Percentiles rank a stretch among this genome's conserved stretches.
These are phyloP conservation scores for Takifugu rubripes DNA, from an alignment of 2,797 vertebrate genomes.

Conservation along the genomic window DNA sequence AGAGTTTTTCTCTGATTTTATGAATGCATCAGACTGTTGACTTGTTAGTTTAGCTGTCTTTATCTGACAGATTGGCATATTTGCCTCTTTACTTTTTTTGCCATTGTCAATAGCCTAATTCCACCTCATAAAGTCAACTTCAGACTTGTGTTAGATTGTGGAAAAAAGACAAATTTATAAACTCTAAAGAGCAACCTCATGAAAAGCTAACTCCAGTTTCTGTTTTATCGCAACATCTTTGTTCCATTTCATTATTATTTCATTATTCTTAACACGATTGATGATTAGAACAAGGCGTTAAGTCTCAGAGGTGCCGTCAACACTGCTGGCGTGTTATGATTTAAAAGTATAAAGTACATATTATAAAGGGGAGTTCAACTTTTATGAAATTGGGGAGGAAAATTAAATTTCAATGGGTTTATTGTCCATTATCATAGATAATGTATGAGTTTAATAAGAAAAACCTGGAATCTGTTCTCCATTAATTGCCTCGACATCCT, in stretches of 20 bases:
- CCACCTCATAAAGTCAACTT: no score
- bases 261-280: constrained; percentile 14
- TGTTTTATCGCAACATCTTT: constrained; percentile 7
- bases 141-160: no score
- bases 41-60: no score
- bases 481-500: constrained; percentile 55
- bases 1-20: no score
- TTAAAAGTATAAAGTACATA: not conserved
- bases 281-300: constrained; percentile 9
- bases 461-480: constrained; percentile 47
- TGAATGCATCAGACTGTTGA: no score
- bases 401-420: constrained; percentile 7
- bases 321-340: not conserved
- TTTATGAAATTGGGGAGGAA: not conserved
- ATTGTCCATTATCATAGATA: constrained; percentile 26
- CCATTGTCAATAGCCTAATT: no score
- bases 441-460: constrained; percentile 43
- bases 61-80: no score
- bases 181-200: no score
- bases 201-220: no score
- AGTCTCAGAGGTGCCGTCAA: not conserved
- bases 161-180: no score
- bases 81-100: no score
- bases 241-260: constrained; percentile 3
- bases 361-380: not conserved